A percentile compares a stretch with the other conserved stretches of the same genome.
Evolutionary conservation across 1,140 invertebrate species (phyloP).

Genomic region (Steinernema khuongi): DNA sequence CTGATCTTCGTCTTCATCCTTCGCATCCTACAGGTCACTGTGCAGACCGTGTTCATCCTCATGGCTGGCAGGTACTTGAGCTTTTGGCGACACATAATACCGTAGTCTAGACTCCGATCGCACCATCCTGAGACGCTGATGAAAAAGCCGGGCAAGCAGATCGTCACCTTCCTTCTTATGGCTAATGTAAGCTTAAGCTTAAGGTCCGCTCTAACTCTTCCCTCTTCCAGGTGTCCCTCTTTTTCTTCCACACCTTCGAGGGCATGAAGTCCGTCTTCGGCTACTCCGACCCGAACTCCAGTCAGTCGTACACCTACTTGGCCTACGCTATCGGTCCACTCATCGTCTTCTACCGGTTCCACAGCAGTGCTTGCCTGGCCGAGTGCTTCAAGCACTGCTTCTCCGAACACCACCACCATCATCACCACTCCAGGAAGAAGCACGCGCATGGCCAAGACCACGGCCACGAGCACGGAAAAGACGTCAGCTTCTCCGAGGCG

Average conservation of each 20-base stretch:
- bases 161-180: slow-evolving; percentile 57
- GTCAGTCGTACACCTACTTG: slow-evolving; percentile 44
- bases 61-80: slow-evolving; percentile 35
- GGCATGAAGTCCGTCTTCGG: slow-evolving; percentile 44
- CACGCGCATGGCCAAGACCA: background rate
- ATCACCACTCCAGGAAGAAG: too few species aligned
- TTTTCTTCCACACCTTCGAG: slow-evolving; percentile 58
- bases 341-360: slow-evolving; percentile 53
- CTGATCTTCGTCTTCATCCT: slow-evolving; percentile 45
- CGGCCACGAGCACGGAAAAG: background rate
- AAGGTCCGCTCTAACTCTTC: background rate
- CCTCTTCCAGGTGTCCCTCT: slow-evolving; percentile 38
- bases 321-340: slow-evolving; percentile 54
- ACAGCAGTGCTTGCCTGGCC: slow-evolving; percentile 35
- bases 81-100: background rate
- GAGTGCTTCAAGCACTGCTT: slow-evolving; percentile 37
- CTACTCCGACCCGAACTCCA: slow-evolving; percentile 24
- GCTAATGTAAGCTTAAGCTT: slow-evolving; percentile 49
- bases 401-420: slow-evolving; percentile 27
- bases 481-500: background rate
- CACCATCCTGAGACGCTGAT: slow-evolving; percentile 31
- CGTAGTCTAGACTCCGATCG: slow-evolving; percentile 47
- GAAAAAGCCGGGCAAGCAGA: slow-evolving; percentile 53
- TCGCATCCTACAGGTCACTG: slow-evolving; percentile 52
- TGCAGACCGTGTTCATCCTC: slow-evolving; percentile 56